Evolutionary conservation across 2,888 invertebrate genomes (phyloP).

Genomic region (Ophioninae sp.): DNA sequence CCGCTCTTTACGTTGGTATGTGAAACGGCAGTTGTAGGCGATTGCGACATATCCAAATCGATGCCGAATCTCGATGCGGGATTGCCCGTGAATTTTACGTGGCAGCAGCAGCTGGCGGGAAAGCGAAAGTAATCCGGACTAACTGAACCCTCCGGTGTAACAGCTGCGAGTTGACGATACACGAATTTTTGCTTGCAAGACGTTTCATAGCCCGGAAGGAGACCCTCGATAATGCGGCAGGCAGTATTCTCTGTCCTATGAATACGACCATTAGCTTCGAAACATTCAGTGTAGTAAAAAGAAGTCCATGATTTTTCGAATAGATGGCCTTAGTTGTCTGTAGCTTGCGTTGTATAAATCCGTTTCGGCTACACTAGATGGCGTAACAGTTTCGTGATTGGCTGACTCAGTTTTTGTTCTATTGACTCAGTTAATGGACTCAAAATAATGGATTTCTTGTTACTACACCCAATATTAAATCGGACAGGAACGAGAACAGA

Average conservation of each 20-base stretch:
- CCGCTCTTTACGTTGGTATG: not conserved
- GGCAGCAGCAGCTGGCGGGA: slow-evolving; percentile 90
- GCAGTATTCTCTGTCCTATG: slow-evolving; percentile 72
- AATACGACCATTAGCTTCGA: not conserved
- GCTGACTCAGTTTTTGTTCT: too few species aligned
- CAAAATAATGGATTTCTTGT: too few species aligned
- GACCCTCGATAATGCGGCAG: slow-evolving; percentile 77
- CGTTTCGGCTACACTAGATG: too few species aligned
- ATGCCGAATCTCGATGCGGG: slow-evolving; percentile 62
- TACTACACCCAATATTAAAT: not conserved
- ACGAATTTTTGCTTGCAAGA: slow-evolving; percentile 84
- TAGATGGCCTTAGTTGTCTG: too few species aligned
- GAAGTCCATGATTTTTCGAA: too few species aligned
- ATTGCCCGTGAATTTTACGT: slow-evolving; percentile 73
- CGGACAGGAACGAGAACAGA: not conserved
- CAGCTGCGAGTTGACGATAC: slow-evolving; percentile 82
- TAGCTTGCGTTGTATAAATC: too few species aligned
- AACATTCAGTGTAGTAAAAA: not conserved
- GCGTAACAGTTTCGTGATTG: too few species aligned
- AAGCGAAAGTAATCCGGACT: slow-evolving; percentile 83
- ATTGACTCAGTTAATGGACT: too few species aligned
- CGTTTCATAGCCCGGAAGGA: slow-evolving; percentile 80
- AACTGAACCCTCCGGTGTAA: slow-evolving; percentile 81
- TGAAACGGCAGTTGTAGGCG: not conserved
- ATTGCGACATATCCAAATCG: slow-evolving; percentile 12